Base-by-base conservation (phyloP, 2,797 vertebrate species). In the Arnoldichthys spilopterus region DNA sequence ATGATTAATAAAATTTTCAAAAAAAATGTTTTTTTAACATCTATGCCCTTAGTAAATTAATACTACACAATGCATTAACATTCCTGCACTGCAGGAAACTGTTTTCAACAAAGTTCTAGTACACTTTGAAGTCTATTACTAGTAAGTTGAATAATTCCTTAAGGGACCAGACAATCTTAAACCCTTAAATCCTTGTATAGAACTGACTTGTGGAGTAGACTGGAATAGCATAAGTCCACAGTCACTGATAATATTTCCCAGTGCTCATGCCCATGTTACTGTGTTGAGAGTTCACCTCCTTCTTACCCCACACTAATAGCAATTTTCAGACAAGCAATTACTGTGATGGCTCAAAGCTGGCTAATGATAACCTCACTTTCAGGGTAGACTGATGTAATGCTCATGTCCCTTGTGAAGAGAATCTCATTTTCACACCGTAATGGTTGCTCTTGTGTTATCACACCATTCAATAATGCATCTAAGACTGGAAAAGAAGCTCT, bases 311-410 rank as follows among this genome's bases (percentile, higher is more conserved):
- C 34, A 34, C 69, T 45, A 62, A 66, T 40, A 26, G 58, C 26
- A 66, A 63, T 83, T 76, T 77, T 28, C 69, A 82, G 73, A 77
- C 56, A 49, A 61, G 67, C 68, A 76, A 79, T 84, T 73, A 84
- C n/a, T 69, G 56, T 69, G 56, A 82, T 74, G 37, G 45, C 45
- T 26, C 22, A 12, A 45, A 22, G 68, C 18, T 68, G 78, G 77
- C 47, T 22, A 24, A 51, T 47, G 37, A 72, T 72, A 70, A 81
- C 78, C 56, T 75, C 49, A 66, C 62, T 37, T 5, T 13, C 32
- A 54, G 49, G 24, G 26, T 53, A 75, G n/a, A 28, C 45, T 73
- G 61, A 78, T 78, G 76, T 74, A 78, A 70, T 75, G 74, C 6
- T 43, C 37, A 15, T 47, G 63, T 15, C 56, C 28, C 47, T 0